Conservation (phyloP, 1,140 invertebrate genomes). For the Subanguina moxae region DNA sequence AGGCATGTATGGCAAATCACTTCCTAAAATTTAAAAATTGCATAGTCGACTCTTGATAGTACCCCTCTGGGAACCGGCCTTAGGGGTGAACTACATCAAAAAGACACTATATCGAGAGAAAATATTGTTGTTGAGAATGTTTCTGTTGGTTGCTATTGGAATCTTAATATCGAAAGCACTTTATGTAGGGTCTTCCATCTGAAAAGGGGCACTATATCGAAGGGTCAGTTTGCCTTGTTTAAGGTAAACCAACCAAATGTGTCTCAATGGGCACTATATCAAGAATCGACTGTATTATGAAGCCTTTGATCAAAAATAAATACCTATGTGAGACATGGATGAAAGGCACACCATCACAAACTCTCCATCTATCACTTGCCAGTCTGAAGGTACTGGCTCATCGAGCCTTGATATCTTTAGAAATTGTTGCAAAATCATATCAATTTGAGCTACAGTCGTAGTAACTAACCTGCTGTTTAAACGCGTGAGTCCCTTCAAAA, state of each 20-base stretch:
- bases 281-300: not conserved
- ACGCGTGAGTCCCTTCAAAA: slow-evolving; percentile 22
- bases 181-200: too few relatives aligned
- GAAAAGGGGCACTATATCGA: too few relatives aligned
- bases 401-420: slow-evolving; percentile 35
- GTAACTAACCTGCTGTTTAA: not conserved
- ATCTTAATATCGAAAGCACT: too few relatives aligned
- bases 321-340: slow-evolving; percentile 48
- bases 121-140: too few relatives aligned
- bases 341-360: slow-evolving; percentile 43
- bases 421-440: slow-evolving; percentile 1
- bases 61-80: too few relatives aligned
- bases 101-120: too few relatives aligned
- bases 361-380: slow-evolving; percentile 44
- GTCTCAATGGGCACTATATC: not conserved
- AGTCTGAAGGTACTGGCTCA: slow-evolving; percentile 43
- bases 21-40: slow-evolving; percentile 19
- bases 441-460: not conserved
- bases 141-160: too few relatives aligned
- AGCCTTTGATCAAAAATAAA: slow-evolving; percentile 8
- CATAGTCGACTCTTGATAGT: not conserved
- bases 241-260: too few relatives aligned
- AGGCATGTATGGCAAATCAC: slow-evolving; percentile 47
- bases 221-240: too few relatives aligned
- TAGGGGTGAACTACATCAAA: too few relatives aligned